Conservation (phyloP, 2,888 invertebrate genomes). For the Steromphala cineraria region DNA sequence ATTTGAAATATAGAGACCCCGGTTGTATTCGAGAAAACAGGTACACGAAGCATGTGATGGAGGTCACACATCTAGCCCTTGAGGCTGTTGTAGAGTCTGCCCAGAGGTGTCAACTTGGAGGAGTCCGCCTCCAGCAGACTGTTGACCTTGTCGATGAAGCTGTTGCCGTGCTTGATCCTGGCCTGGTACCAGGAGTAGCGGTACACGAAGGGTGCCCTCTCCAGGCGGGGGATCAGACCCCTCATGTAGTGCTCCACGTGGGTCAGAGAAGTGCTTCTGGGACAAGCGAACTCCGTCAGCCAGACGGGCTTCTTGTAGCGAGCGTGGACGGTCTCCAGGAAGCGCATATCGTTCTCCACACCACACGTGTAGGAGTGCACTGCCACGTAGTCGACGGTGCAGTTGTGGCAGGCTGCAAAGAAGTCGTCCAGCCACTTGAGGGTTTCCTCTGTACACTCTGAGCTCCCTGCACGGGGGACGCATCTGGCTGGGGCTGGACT, state of each 20-base stretch:
- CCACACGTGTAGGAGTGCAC: conserved; percentile 14
- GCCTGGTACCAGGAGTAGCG: conserved; percentile 34
- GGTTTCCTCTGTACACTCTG: neutral
- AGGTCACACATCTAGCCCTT: too few relatives aligned
- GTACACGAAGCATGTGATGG: too few relatives aligned
- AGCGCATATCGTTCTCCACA: neutral
- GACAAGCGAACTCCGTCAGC: conserved; percentile 38
- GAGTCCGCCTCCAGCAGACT: conserved; percentile 36
- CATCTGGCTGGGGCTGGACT: conserved; percentile 6
- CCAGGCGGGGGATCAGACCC: conserved; percentile 29
- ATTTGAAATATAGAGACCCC: too few relatives aligned
- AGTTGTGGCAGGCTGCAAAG: neutral
- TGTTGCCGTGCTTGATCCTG: conserved; percentile 25
- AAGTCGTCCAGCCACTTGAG: conserved; percentile 10
- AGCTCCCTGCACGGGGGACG: neutral
- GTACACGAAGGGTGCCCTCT: conserved; percentile 31
- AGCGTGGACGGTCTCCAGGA: conserved; percentile 2
- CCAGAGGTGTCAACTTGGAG: conserved; percentile 39
- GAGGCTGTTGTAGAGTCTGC: conserved; percentile 40
- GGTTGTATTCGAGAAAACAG: too few relatives aligned
- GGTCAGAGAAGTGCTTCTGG: neutral
- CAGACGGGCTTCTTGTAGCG: conserved; percentile 31
- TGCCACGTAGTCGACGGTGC: conserved; percentile 3
- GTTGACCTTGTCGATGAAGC: conserved; percentile 28
- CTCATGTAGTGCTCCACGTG: conserved; percentile 27